Evolutionary conservation across 37 sponge, comb jelly and placozoan species (phyloP).

Genomic region (Lycopodina hypogea): DNA sequence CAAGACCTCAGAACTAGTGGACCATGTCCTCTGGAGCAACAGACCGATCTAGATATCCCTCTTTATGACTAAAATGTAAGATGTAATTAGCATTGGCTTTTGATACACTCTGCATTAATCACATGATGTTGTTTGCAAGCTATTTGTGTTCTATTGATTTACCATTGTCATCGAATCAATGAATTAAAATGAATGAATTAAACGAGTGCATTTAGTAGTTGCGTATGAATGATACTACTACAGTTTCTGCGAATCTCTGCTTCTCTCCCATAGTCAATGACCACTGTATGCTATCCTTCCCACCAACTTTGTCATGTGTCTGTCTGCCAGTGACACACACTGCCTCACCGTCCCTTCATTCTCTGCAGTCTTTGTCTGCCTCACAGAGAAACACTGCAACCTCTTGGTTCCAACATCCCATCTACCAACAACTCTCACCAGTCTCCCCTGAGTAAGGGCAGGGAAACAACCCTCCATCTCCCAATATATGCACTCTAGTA

Average conservation of each 20-base stretch:
- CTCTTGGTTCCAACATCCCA: slow-evolving; percentile 33
- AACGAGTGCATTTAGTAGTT: too few species aligned
- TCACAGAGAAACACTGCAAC: slow-evolving; percentile 61
- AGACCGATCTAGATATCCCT: not conserved
- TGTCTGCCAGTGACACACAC: slow-evolving; percentile 34
- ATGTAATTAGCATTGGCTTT: not conserved
- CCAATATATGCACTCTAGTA: slow-evolving; percentile 58
- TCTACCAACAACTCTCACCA: slow-evolving; percentile 46
- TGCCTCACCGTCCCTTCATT: slow-evolving; percentile 7
- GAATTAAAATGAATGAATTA: too few species aligned
- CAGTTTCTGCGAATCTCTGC: too few species aligned
- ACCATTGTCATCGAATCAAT: too few species aligned
- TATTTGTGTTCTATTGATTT: too few species aligned
- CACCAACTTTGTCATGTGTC: slow-evolving; percentile 41
- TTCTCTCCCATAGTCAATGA: too few species aligned
- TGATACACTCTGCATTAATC: too few species aligned
- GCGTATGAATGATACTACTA: too few species aligned
- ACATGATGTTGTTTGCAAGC: too few species aligned
- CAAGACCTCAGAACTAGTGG: slow-evolving; percentile 7
- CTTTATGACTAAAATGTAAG: not conserved
- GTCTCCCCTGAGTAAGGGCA: slow-evolving; percentile 25
- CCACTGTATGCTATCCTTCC: too few species aligned
- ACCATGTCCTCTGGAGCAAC: not conserved
- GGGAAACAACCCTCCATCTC: slow-evolving; percentile 53
- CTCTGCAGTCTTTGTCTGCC: slow-evolving; percentile 27